Percentiles rank a stretch among this genome's conserved stretches.
Evolutionary conservation across 2,888 invertebrate genomes (phyloP).

Genomic region (Quadroppia sp.): DNA sequence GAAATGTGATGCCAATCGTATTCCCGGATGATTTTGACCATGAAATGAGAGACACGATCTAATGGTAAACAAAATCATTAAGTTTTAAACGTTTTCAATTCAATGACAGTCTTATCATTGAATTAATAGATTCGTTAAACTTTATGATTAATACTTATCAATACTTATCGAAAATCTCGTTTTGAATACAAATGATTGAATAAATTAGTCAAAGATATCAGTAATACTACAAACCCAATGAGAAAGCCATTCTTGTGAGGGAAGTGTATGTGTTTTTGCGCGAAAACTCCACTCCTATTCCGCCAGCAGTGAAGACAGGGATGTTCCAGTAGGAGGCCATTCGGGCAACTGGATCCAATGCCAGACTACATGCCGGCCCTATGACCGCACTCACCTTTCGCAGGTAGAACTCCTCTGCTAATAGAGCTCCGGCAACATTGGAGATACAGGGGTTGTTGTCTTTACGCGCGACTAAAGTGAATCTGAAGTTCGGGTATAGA

Average conservation of each 20-base stretch:
- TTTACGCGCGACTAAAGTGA: slow-evolving; percentile 45
- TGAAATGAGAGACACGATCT: slow-evolving; percentile 44
- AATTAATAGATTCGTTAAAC: too few species aligned
- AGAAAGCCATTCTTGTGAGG: slow-evolving; percentile 48
- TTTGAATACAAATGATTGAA: too few species aligned
- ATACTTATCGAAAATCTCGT: too few species aligned
- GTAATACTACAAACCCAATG: slow-evolving; percentile 44
- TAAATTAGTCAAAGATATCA: too few species aligned
- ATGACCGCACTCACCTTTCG: slow-evolving; percentile 45
- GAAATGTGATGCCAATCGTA: slow-evolving; percentile 47
- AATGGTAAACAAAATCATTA: background rate
- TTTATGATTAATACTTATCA: too few species aligned
- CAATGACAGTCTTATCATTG: background rate
- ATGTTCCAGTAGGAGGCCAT: slow-evolving; percentile 59
- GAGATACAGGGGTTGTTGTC: slow-evolving; percentile 44
- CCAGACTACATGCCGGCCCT: slow-evolving; percentile 46
- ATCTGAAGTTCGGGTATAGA: slow-evolving; percentile 45
- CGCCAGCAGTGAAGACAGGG: slow-evolving; percentile 70
- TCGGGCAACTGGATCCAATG: slow-evolving; percentile 46
- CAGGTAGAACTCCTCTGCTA: slow-evolving; percentile 46
- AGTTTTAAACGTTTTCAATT: background rate
- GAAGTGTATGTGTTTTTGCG: slow-evolving; percentile 45
- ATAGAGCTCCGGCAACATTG: slow-evolving; percentile 44
- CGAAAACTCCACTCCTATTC: slow-evolving; percentile 46
- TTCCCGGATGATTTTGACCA: slow-evolving; percentile 45